Evolutionary conservation across 2,888 invertebrate species (phyloP).

Genomic region (Schizotus pectinicornis): DNA sequence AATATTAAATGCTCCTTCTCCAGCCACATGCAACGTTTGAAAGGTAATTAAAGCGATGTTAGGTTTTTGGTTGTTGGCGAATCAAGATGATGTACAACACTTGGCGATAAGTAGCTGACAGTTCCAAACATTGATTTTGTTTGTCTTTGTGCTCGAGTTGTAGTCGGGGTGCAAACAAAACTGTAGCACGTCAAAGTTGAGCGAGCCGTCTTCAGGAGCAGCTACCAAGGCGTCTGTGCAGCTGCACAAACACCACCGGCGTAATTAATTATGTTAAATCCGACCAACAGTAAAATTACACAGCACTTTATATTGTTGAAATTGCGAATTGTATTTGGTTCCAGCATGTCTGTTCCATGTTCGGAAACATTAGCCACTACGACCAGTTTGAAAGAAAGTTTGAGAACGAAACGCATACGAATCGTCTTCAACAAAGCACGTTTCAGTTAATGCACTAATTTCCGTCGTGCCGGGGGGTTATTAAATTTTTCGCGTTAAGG

Average conservation of each 20-base stretch:
- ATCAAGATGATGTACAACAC: not conserved
- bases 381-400: not conserved
- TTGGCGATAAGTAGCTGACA: conserved; percentile 5
- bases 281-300: too few species aligned
- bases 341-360: too few species aligned
- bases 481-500: conserved; percentile 1
- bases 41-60: not conserved
- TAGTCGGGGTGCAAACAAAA: not conserved
- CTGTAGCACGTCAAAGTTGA: not conserved
- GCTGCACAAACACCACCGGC: conserved; percentile 4
- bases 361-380: too few species aligned
- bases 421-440: conserved; percentile 15
- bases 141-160: conserved; percentile 37
- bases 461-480: conserved; percentile 11
- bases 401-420: conserved; percentile 14
- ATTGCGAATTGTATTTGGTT: too few species aligned
- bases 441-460: conserved; percentile 19
- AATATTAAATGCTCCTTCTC: not conserved
- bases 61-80: too few species aligned
- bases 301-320: too few species aligned
- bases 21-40: not conserved
- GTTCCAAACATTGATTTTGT: conserved; percentile 38
- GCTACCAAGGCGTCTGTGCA: not conserved
- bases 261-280: not conserved
- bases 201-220: conserved; percentile 1